Conservation (phyloP, 1,140 invertebrate genomes). For the Oryctes rhinoceros region DNA sequence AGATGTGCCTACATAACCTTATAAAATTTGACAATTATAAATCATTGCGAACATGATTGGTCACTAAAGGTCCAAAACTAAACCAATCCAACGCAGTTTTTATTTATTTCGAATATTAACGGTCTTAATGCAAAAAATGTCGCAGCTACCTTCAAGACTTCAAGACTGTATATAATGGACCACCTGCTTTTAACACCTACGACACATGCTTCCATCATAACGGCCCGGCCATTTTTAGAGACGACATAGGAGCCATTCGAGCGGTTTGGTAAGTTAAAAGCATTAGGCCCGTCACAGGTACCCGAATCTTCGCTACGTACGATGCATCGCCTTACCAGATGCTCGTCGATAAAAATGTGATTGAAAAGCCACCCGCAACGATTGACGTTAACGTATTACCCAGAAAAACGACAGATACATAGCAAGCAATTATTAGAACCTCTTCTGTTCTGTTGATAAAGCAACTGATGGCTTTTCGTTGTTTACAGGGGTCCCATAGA, state of each 20-base stretch:
- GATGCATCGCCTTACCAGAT: slow-evolving; percentile 40
- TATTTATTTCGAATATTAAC: too few relatives aligned
- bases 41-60: too few relatives aligned
- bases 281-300: background rate
- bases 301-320: background rate
- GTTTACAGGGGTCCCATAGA: slow-evolving; percentile 3
- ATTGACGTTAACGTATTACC: slow-evolving; percentile 29
- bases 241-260: background rate
- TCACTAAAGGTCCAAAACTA: too few relatives aligned
- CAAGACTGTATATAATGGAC: background rate
- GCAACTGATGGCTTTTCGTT: slow-evolving; percentile 11
- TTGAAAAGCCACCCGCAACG: slow-evolving; percentile 38
- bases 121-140: too few relatives aligned
- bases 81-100: too few relatives aligned
- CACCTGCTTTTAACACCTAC: slow-evolving; percentile 21
- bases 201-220: background rate
- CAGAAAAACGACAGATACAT: slow-evolving; percentile 6
- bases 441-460: slow-evolving; percentile 16
- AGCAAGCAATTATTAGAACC: slow-evolving; percentile 31
- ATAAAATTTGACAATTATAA: too few relatives aligned
- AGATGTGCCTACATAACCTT: too few relatives aligned
- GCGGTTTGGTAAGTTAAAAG: slow-evolving; percentile 1
- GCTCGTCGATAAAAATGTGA: slow-evolving; percentile 41
- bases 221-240: background rate
- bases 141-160: too few relatives aligned